A percentile compares a stretch with the other conserved stretches of the same genome.
phyloP scores from a whole-genome alignment of 2,797 vertebrate genomes.

The Channallabes apus region DNA sequence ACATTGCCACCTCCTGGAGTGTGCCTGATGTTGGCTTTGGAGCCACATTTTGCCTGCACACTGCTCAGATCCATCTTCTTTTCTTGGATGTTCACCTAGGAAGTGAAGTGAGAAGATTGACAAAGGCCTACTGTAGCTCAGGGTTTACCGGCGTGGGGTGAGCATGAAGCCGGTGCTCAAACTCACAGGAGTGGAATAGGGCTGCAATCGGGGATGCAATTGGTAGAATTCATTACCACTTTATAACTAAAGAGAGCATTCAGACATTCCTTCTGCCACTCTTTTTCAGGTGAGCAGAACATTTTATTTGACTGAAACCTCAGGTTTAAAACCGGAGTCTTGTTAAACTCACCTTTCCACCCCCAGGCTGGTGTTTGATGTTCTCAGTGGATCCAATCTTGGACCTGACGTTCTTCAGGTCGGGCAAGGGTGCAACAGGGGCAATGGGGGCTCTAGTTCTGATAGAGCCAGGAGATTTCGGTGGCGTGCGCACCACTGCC shows the following conservation, averaged over 20 bases:
- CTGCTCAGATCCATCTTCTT: slow-evolving; percentile 85
- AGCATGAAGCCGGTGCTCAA: neutral
- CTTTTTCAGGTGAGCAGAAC: neutral
- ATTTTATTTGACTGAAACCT: neutral
- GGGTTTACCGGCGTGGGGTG: neutral
- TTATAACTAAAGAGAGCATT: neutral
- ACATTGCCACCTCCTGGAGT: slow-evolving; percentile 82
- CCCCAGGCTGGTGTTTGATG: slow-evolving; percentile 89
- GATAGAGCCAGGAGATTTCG: slow-evolving; percentile 84
- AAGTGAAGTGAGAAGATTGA: slow-evolving; percentile 33
- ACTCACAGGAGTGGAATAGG: neutral
- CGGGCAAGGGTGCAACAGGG: slow-evolving; percentile 80
- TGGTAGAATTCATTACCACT: neutral
- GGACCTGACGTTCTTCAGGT: slow-evolving; percentile 86
- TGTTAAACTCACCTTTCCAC: slow-evolving; percentile 81
- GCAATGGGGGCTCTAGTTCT: slow-evolving; percentile 77
- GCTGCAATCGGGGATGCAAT: slow-evolving; percentile 1
- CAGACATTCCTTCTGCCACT: slow-evolving; percentile 14
- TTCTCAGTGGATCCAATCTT: slow-evolving; percentile 92
- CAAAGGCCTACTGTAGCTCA: slow-evolving; percentile 16
- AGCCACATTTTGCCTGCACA: slow-evolving; percentile 86
- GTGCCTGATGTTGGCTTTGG: slow-evolving; percentile 88
- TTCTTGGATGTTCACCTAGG: slow-evolving; percentile 56
- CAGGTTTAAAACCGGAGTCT: neutral
- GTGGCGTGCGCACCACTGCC: slow-evolving; percentile 88